Evolutionary conservation across 2,888 invertebrate genomes (phyloP).

Genomic region (Rhaphigaster nebulosa): DNA sequence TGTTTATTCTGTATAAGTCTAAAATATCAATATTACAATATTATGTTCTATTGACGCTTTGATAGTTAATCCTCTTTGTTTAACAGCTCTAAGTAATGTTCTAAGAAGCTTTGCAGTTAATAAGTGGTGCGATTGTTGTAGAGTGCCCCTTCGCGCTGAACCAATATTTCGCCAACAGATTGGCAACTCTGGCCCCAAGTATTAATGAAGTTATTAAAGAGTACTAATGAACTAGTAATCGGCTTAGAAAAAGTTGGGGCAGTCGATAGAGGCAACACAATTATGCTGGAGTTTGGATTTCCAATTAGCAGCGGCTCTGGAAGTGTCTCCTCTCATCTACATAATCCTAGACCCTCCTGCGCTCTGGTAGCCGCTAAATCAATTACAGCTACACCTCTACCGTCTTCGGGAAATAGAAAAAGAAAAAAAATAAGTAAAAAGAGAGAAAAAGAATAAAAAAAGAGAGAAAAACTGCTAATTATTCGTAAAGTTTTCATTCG

Average conservation of each 20-base stretch:
- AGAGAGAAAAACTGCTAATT: conserved; percentile 55
- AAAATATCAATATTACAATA: no score
- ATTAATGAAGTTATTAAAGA: conserved; percentile 50
- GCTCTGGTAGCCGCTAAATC: conserved; percentile 31
- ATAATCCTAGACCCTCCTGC: conserved; percentile 50
- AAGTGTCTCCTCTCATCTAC: conserved; percentile 51
- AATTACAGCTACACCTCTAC: conserved; percentile 47
- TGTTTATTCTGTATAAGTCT: no score
- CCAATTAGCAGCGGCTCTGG: conserved; percentile 51
- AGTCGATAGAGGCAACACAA: conserved; percentile 46
- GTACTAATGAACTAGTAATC: conserved; percentile 50
- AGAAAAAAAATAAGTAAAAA: neutral
- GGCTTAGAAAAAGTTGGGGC: conserved; percentile 39
- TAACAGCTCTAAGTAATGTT: neutral
- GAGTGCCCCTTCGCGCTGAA: neutral
- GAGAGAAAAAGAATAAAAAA: neutral
- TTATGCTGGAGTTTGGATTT: conserved; percentile 57
- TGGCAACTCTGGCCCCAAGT: neutral
- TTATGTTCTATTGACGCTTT: no score
- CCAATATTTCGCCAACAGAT: conserved; percentile 35
- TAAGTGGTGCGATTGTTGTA: neutral
- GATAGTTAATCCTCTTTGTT: no score
- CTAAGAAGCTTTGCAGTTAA: neutral
- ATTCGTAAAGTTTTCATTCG: conserved; percentile 61
- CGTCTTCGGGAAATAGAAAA: conserved; percentile 10